Conservation (phyloP, 2,113 vertebrate species). For the Bufo bufo region DNA sequence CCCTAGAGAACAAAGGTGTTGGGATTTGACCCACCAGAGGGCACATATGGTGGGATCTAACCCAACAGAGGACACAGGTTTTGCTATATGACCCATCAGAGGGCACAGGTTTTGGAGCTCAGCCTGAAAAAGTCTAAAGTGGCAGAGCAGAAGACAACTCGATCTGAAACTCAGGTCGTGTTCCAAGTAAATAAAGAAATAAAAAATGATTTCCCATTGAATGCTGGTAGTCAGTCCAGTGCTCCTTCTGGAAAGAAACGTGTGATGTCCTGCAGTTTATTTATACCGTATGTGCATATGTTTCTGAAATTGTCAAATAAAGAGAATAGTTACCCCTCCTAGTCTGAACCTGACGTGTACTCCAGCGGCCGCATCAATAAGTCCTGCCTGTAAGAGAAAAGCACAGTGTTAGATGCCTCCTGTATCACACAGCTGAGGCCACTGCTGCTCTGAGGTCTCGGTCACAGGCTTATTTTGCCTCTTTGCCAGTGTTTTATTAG, state of each 20-base stretch:
- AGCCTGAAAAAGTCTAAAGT: background rate
- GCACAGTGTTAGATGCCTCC: background rate
- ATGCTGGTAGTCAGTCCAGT: background rate
- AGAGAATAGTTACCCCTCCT: slow-evolving; percentile 69
- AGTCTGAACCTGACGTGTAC: slow-evolving; percentile 75
- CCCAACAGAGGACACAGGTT: too few relatives aligned
- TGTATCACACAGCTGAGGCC: background rate
- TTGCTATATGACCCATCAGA: too few relatives aligned
- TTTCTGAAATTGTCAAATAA: background rate
- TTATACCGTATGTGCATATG: too few relatives aligned
- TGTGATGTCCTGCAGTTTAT: too few relatives aligned
- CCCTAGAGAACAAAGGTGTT: too few relatives aligned
- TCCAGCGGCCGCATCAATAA: slow-evolving; percentile 75
- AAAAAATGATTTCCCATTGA: background rate
- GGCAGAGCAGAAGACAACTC: background rate
- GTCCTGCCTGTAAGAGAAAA: slow-evolving; percentile 68
- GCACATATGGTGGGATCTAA: too few relatives aligned
- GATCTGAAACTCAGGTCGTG: too few relatives aligned
- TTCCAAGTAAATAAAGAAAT: background rate
- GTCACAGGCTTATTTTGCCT: too few relatives aligned
- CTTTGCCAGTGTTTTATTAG: too few relatives aligned
- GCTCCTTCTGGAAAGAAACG: background rate
- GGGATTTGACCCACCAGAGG: too few relatives aligned
- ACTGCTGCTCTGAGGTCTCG: too few relatives aligned
- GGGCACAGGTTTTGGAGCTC: too few relatives aligned